phyloP scores from a whole-genome alignment of 2,797 vertebrate genomes.

The Trachops cirrhosus region DNA sequence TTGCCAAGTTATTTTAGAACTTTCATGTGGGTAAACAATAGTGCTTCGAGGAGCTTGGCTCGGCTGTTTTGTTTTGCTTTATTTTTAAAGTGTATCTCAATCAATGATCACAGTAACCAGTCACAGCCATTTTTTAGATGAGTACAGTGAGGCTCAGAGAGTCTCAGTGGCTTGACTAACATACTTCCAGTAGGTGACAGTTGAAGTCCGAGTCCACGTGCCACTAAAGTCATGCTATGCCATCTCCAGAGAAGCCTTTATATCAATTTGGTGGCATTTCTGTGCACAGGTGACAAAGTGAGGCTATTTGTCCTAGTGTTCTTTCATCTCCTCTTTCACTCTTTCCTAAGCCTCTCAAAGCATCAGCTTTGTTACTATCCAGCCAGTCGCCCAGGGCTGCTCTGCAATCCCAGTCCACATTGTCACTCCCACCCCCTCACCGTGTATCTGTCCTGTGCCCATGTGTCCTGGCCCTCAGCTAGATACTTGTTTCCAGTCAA shows the following conservation, averaged over 20 bases:
- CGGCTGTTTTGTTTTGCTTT: not conserved
- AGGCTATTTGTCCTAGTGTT: not conserved
- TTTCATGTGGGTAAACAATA: not conserved
- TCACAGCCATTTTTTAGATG: not conserved
- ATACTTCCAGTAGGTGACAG: not conserved
- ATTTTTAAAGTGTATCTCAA: not conserved
- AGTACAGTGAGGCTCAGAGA: not conserved
- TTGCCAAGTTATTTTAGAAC: not conserved
- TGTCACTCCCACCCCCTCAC: not conserved
- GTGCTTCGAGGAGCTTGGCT: not conserved
- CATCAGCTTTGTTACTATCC: not conserved
- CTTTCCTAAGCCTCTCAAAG: not conserved
- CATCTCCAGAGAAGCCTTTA: not conserved
- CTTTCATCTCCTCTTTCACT: not conserved
- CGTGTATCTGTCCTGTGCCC: not conserved
- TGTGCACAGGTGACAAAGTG: not conserved
- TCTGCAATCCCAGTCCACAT: not conserved
- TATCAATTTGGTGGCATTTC: not conserved
- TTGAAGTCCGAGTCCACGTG: not conserved
- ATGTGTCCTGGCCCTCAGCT: fast-evolving
- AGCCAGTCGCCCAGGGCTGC: not conserved
- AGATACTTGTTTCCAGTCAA: not conserved
- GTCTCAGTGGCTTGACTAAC: not conserved
- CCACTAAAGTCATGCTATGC: not conserved
- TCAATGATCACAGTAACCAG: not conserved